Evolutionary conservation across 2,797 vertebrate genomes (phyloP).

Genomic region (Crocodylus rhombifer): DNA sequence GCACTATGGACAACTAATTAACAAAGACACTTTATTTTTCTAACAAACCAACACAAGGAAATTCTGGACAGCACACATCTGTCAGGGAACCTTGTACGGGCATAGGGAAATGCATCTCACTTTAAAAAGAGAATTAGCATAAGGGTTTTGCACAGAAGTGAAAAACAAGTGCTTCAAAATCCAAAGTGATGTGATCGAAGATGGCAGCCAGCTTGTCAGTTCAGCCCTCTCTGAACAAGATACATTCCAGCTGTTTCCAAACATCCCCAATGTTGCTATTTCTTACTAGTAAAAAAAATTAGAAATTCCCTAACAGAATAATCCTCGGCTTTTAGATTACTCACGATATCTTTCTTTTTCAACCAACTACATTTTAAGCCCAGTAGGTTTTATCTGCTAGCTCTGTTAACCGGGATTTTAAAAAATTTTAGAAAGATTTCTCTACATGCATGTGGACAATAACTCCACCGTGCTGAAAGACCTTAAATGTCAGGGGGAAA

Average conservation of each 20-base stretch:
- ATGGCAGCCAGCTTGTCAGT: constrained; percentile 53
- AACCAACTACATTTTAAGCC: background rate
- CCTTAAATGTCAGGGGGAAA: constrained; percentile 7
- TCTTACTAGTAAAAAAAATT: background rate
- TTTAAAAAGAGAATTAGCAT: constrained; percentile 62
- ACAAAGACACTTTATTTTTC: constrained; percentile 46
- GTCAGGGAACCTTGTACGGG: constrained; percentile 62
- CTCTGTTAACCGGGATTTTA: background rate
- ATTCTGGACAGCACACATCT: constrained; percentile 23
- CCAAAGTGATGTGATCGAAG: constrained; percentile 55
- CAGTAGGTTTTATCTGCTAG: constrained; percentile 40
- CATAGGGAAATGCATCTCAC: constrained; percentile 59
- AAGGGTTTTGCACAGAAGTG: constrained; percentile 67
- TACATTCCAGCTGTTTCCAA: constrained; percentile 43
- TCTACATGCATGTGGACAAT: constrained; percentile 19
- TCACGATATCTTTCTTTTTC: background rate
- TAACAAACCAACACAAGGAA: background rate
- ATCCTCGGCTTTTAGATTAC: background rate
- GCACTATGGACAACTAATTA: background rate
- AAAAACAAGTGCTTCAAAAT: constrained; percentile 66
- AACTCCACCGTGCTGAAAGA: background rate
- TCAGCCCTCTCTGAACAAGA: constrained; percentile 40
- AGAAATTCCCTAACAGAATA: background rate
- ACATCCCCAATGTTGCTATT: constrained; percentile 22
- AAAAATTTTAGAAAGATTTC: background rate